phyloP scores from a whole-genome alignment of 2,113 vertebrate species.

The Platanista minor region DNA sequence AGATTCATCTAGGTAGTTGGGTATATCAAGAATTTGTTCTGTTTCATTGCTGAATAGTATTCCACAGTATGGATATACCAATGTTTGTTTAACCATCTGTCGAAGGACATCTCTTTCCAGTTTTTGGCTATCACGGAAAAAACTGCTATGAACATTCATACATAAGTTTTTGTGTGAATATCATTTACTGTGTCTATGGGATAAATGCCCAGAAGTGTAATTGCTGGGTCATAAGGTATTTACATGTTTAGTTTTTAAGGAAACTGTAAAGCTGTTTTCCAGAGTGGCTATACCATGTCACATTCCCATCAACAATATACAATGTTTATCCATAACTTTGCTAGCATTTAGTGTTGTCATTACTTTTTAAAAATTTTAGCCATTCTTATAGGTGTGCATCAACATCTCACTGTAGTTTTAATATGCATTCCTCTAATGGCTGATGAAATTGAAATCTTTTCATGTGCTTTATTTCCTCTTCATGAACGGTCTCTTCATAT shows the following conservation, averaged over 20 bases:
- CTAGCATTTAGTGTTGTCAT: not conserved
- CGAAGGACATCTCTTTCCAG: not conserved
- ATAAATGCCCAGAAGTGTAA: not conserved
- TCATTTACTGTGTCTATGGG: not conserved
- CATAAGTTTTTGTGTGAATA: not conserved
- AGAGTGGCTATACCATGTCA: not conserved
- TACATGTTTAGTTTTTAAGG: not conserved
- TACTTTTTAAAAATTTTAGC: not conserved
- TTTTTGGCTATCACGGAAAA: not conserved
- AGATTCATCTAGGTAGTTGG: not conserved
- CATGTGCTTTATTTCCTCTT: not conserved
- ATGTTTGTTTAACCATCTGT: not conserved
- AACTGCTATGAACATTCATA: not conserved
- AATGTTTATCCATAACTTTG: not conserved
- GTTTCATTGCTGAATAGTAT: not conserved
- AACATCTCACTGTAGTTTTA: not conserved
- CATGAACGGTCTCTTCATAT: not conserved
- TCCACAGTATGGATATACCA: not conserved
- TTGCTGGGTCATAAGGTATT: not conserved
- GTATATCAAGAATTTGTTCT: not conserved
- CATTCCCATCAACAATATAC: not conserved
- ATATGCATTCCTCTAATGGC: not conserved
- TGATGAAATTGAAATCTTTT: not conserved
- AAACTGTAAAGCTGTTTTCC: not conserved
- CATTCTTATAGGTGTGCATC: not conserved